Base-by-base conservation (phyloP, 1,140 invertebrate genomes). In the Centruroides vittatus region DNA sequence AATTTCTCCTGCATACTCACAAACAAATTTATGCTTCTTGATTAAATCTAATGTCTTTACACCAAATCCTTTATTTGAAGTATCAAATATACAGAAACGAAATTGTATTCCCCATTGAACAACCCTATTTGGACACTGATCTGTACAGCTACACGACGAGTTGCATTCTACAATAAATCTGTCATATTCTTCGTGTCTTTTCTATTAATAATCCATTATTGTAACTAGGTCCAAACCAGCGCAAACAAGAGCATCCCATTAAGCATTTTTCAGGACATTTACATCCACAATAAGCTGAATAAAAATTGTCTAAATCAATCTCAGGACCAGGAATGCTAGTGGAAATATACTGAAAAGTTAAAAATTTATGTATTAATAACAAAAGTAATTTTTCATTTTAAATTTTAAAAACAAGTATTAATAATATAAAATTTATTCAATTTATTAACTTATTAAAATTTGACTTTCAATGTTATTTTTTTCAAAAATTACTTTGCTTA, bases 31-130 rank as follows among this genome's bases (percentile, higher is more conserved):
- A 10, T n/a, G 47, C 47, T 66, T 63, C 3, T 81, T 76, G 67
- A 94, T 86, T 54, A 80, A 75, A 55, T 80, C 78, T 50, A 86
- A 70, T 1, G 88, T 82, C 65, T 82, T 79, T 3, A 95, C 83
- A 49, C 89, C 92, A 90, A 92, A 96, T 35, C 91, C 91, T 76
- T 88, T 86, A 3, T 76, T 75, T n/a, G 75, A 69, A 35, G 81
- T 84, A 69, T 82, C 78, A 65, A 88, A 89, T 46, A 93, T 75
- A 72, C 90, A 85, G 63, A 93, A 78, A 35, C 84, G 78, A 60
- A 81, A 59, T 35, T 57, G 36, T 8, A 85, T 79, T 46, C 89
- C 88, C 66, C 85, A 82, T 70, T 92, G 88, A 8, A 92, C 83
- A 2, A 92, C 84, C 23, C 88, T 78, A 75, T 93, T 93, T 66